Conservation (phyloP, 2,797 vertebrate genomes). For the Myiotriccus ornatus region DNA sequence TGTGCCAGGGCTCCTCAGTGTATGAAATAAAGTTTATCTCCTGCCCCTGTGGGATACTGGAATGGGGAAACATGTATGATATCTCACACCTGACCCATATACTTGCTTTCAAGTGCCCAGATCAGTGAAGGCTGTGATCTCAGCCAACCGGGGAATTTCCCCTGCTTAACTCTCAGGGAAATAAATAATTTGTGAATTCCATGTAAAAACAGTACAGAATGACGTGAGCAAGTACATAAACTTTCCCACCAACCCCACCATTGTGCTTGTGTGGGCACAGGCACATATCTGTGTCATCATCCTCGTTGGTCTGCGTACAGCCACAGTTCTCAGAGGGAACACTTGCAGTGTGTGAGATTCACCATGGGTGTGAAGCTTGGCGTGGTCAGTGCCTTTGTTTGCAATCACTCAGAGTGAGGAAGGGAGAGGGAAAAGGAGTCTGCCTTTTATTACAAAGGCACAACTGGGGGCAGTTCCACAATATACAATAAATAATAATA, state of each 20-base stretch:
- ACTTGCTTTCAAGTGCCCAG: neutral
- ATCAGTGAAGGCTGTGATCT: fast-evolving
- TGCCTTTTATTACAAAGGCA: neutral
- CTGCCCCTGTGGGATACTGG: too few species aligned
- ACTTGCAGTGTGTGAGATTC: neutral
- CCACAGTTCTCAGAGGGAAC: neutral
- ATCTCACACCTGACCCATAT: neutral
- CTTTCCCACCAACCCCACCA: fast-evolving
- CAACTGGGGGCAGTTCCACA: neutral
- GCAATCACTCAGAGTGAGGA: neutral
- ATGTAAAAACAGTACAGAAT: neutral
- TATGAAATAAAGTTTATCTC: neutral
- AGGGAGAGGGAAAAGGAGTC: neutral
- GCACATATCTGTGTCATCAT: neutral
- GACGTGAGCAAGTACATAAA: neutral
- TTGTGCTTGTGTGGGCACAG: neutral
- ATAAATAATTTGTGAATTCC: neutral
- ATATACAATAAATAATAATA: neutral
- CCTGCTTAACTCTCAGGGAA: neutral
- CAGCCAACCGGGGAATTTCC: neutral
- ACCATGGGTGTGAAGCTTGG: neutral
- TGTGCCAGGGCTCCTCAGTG: neutral
- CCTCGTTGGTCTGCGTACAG: neutral
- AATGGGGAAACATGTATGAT: neutral
- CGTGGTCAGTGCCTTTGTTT: neutral